phyloP scores from a whole-genome alignment of 2,888 invertebrate species.

The Dendrolimus pini region DNA sequence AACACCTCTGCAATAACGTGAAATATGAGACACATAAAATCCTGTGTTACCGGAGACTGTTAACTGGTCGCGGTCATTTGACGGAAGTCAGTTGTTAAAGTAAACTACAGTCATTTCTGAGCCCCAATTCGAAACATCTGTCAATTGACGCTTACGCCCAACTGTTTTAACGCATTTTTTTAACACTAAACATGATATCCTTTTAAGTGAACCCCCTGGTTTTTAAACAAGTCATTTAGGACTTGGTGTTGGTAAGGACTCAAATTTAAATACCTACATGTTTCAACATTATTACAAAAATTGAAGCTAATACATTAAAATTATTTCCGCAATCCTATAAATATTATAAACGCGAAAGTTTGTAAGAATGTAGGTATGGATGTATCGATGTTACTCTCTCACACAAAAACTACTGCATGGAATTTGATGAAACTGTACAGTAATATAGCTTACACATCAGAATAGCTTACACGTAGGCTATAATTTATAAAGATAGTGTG shows the following conservation, averaged over 20 bases:
- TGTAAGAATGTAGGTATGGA: too few relatives aligned
- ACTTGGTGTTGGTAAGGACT: slow-evolving; percentile 22
- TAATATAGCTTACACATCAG: too few relatives aligned
- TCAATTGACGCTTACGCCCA: slow-evolving; percentile 53
- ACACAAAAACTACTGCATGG: too few relatives aligned
- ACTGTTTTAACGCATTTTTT: slow-evolving; percentile 46
- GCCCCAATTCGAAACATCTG: slow-evolving; percentile 47
- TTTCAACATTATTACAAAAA: too few relatives aligned
- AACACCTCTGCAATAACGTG: slow-evolving; percentile 1
- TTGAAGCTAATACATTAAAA: too few relatives aligned
- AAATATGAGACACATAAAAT: slow-evolving; percentile 1
- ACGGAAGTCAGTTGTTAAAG: slow-evolving; percentile 69
- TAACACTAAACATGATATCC: slow-evolving; percentile 39
- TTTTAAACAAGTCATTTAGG: slow-evolving; percentile 52
- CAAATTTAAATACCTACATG: background rate
- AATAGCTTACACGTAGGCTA: too few relatives aligned
- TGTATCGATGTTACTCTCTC: too few relatives aligned
- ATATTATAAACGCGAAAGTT: too few relatives aligned
- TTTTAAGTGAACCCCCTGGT: slow-evolving; percentile 50
- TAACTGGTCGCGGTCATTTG: slow-evolving; percentile 37
- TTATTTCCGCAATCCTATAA: too few relatives aligned
- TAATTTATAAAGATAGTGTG: too few relatives aligned
- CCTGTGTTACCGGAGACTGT: slow-evolving; percentile 8
- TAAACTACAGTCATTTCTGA: slow-evolving; percentile 62
- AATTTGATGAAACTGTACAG: too few relatives aligned